Conservation (phyloP, 2,797 vertebrate genomes). For the Dendrocincla fuliginosa region DNA sequence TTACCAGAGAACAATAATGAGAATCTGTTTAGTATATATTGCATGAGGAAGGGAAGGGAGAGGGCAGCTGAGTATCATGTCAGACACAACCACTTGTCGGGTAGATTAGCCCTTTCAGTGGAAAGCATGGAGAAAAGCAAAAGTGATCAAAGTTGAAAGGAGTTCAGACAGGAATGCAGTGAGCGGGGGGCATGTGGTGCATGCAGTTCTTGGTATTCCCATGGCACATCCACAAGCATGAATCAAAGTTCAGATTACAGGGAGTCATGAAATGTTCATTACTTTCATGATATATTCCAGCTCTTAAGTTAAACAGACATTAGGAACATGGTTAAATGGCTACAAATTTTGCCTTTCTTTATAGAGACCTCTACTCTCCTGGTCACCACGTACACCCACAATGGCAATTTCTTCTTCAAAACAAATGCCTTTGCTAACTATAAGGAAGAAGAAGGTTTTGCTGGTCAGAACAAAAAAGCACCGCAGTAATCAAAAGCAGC, state of each 20-base stretch:
- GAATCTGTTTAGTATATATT: slow-evolving; percentile 57
- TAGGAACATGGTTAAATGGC: background rate
- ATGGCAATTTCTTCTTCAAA: background rate
- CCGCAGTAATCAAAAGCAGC: background rate
- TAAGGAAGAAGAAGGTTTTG: background rate
- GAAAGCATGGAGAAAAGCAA: background rate
- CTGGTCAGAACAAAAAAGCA: background rate
- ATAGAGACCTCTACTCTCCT: background rate
- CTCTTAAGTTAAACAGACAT: background rate
- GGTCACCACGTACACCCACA: background rate
- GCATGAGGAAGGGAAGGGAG: slow-evolving; percentile 3
- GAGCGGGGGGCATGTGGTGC: background rate
- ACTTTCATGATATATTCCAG: background rate
- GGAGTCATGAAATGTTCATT: background rate
- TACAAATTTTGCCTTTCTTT: background rate
- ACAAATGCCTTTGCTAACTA: background rate
- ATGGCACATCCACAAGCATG: background rate
- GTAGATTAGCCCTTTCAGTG: background rate
- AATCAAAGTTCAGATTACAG: background rate
- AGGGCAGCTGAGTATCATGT: background rate
- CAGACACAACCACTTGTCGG: background rate
- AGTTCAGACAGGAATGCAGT: background rate
- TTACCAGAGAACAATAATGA: slow-evolving; percentile 69
- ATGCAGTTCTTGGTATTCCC: background rate
- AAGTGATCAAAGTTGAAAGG: slow-evolving; percentile 5